Base-by-base conservation (phyloP, 1,140 invertebrate genomes). In the Pseudomyrmex cubaensis region DNA sequence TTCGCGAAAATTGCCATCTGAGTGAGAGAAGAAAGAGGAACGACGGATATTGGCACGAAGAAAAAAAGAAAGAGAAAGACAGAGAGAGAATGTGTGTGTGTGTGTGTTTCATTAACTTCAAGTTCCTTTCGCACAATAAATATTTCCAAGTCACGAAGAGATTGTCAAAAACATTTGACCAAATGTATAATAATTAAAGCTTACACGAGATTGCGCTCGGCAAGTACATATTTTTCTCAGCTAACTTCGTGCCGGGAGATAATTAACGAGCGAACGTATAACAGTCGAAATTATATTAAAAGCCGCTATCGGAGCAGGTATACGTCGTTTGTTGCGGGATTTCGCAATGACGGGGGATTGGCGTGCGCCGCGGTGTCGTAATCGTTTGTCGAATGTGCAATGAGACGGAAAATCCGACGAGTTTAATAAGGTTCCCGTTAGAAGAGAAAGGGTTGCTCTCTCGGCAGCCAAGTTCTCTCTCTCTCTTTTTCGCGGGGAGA, bases 1-100 rank as follows among this genome's bases (percentile, higher is more conserved):
- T 88, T 83, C 72, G 73, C 73, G 86, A 87, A 88, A 88, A 85
- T 75, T 74, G 44, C 64, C 12, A 69, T 12, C 12, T 20, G 25
- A 35, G 15, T 54, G 52, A 74, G 56, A 67, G 9, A 44, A 10
- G 64, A 59, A 61, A 5, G 2, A 8, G 44, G 12, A 20, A 76
- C 52, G 61, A 15, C 9, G 15, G 35, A 35, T 35, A 35, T 35
- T 35, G 35, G 20, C 25, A 10, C 59, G 17, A 44, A 50, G 4
- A 66, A 61, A 5, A 35, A 35, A 35, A 35, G 35, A 87, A n/a
- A 54, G 44, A 52, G 8, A 17, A 44, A 57, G 8, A 62, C 0
- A 46, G 7, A 54, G 50, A 7, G 2, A 5, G 35, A 2, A 7
- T 35, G 5, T 35, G 35, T 35, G 5, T 35, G 35, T 7, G 35